Conservation (phyloP, 2,797 vertebrate species). For the Cottoperca gobio region DNA sequence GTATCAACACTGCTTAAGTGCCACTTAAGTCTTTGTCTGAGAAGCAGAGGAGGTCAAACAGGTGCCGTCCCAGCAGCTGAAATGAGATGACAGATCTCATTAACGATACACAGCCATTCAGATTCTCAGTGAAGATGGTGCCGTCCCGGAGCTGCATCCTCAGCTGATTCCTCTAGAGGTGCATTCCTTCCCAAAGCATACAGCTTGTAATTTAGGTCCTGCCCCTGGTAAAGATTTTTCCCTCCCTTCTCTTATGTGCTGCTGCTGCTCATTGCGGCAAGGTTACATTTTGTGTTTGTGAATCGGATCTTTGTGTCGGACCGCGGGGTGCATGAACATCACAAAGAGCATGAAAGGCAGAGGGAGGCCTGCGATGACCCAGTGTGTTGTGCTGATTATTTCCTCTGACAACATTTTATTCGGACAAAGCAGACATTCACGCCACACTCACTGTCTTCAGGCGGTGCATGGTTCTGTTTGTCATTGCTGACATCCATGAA, state of each 20-base stretch:
- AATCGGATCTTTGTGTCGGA: conserved; percentile 47
- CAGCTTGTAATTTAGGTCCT: conserved; percentile 41
- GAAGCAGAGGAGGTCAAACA: conserved; percentile 51
- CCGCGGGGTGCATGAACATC: conserved; percentile 2
- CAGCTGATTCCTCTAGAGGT: conserved; percentile 36
- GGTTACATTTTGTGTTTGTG: conserved; percentile 42
- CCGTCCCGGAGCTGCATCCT: conserved; percentile 22
- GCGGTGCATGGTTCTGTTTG: conserved; percentile 29
- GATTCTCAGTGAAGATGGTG: conserved; percentile 44
- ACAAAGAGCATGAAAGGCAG: conserved; percentile 15
- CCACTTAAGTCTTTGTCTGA: conserved; percentile 49
- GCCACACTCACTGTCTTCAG: conserved; percentile 29
- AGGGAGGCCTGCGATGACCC: conserved; percentile 21
- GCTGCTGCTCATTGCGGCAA: conserved; percentile 29
- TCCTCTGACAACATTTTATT: conserved; percentile 7
- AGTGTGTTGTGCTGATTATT: conserved; percentile 33
- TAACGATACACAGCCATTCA: conserved; percentile 53
- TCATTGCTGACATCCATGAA: conserved; percentile 28
- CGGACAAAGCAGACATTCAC: conserved; percentile 21
- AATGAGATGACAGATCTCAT: conserved; percentile 62
- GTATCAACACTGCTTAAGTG: conserved; percentile 6
- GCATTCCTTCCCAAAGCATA: conserved; percentile 40
- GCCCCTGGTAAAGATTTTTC: conserved; percentile 35
- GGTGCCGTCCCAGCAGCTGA: conserved; percentile 43
- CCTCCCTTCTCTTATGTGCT: conserved; percentile 12